These are phyloP conservation scores for Rotaria socialis DNA, from an alignment of 2,888 invertebrate genomes.

Conservation along the genomic window DNA sequence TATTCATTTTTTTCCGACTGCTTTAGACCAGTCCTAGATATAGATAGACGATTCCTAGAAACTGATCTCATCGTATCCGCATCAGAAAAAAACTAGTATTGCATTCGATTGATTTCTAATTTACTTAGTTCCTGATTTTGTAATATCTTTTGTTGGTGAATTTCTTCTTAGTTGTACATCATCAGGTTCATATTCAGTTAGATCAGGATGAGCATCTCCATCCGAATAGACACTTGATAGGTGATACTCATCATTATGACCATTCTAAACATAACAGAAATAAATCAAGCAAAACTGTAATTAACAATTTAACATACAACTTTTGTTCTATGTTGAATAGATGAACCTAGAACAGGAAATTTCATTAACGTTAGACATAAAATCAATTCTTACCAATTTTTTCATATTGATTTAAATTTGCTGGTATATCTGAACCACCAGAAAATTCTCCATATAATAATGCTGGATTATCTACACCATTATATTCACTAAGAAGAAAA, in stretches of 20 bases:
- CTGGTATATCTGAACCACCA: not conserved
- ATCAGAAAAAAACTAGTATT: no score
- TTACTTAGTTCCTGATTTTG: not conserved
- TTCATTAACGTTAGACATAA: not conserved
- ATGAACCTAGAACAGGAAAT: not conserved
- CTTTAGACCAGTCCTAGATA: no score
- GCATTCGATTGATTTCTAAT: not conserved
- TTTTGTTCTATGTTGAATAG: not conserved
- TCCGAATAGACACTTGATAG: not conserved
- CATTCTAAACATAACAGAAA: not conserved
- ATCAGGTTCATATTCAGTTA: not conserved
- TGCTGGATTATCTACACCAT: not conserved
- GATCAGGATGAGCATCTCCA: not conserved
- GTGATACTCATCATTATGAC: conserved; percentile 7
- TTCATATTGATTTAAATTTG: not conserved
- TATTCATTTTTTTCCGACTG: no score
- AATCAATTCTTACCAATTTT: not conserved
- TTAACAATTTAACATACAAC: not conserved
- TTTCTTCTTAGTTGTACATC: not conserved
- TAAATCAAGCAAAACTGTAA: not conserved
- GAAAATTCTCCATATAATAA: conserved; percentile 17
- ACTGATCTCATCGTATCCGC: no score
- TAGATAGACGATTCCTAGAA: no score
- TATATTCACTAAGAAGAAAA: not conserved
- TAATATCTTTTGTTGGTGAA: not conserved